Conservation (phyloP, 2,113 vertebrate genomes). For the Cheilinus undulatus region DNA sequence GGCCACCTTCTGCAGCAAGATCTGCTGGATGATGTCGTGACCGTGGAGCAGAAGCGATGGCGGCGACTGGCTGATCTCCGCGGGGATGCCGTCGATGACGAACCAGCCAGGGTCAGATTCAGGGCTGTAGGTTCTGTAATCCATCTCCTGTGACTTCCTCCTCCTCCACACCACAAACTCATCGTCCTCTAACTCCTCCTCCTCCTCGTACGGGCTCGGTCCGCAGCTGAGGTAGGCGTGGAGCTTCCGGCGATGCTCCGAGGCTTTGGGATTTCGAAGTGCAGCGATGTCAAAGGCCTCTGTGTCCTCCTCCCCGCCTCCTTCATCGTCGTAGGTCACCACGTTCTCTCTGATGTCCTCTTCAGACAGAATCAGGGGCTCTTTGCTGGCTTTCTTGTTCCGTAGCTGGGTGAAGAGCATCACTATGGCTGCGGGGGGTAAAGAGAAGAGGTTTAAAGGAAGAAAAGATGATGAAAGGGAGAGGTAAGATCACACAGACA, state of each 20-base stretch:
- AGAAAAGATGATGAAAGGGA: background rate
- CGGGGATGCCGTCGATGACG: slow-evolving; percentile 41
- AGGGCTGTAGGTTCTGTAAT: slow-evolving; percentile 40
- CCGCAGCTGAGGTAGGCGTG: slow-evolving; percentile 27
- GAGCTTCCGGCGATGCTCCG: slow-evolving; percentile 84
- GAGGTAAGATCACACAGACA: background rate
- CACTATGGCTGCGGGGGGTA: slow-evolving; percentile 85
- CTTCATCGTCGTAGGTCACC: slow-evolving; percentile 83
- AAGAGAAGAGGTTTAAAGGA: slow-evolving; percentile 17
- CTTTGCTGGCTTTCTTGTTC: slow-evolving; percentile 88
- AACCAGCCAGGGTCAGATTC: slow-evolving; percentile 49
- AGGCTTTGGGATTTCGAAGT: slow-evolving; percentile 88
- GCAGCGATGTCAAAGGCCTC: slow-evolving; percentile 77
- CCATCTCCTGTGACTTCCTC: slow-evolving; percentile 11
- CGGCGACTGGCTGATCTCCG: slow-evolving; percentile 33
- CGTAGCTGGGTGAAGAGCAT: slow-evolving; percentile 92
- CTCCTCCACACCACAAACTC: slow-evolving; percentile 73
- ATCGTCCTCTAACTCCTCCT: background rate
- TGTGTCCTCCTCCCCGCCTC: slow-evolving; percentile 61
- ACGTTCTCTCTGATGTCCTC: slow-evolving; percentile 94
- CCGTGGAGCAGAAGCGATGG: slow-evolving; percentile 80
- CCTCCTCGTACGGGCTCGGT: slow-evolving; percentile 9
- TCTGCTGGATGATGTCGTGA: slow-evolving; percentile 90
- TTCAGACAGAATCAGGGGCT: slow-evolving; percentile 91
- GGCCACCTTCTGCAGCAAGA: slow-evolving; percentile 88